phyloP scores from a whole-genome alignment of 2,888 invertebrate genomes.

The Acholoe squamosa region DNA sequence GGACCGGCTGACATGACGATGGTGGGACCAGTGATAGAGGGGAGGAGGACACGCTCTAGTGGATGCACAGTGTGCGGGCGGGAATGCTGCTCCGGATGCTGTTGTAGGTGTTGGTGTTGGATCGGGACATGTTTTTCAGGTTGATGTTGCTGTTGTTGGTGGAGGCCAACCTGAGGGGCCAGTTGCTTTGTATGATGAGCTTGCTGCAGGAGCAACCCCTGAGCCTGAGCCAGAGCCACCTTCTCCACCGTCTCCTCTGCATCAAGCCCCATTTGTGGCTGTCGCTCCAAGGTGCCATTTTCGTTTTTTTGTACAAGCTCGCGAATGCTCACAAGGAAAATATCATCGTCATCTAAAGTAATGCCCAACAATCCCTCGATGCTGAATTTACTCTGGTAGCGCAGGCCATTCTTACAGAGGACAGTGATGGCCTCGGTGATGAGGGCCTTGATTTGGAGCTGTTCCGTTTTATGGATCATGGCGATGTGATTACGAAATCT shows the following conservation, averaged over 20 bases:
- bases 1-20: conserved; percentile 39
- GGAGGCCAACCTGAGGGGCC: not conserved
- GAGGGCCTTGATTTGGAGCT: conserved; percentile 64
- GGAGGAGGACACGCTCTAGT: conserved; percentile 47
- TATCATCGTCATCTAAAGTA: conserved; percentile 69
- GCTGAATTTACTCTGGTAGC: conserved; percentile 65
- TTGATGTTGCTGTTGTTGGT: conserved; percentile 15
- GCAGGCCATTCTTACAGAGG: conserved; percentile 66
- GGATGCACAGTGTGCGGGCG: conserved; percentile 28
- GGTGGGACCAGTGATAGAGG: conserved; percentile 49
- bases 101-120: not conserved
- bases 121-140: not conserved
- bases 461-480: conserved; percentile 57
- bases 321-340: conserved; percentile 68
- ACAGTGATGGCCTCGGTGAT: conserved; percentile 67
- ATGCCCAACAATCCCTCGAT: conserved; percentile 69
- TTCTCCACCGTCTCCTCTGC: not conserved
- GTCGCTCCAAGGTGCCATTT: not conserved
- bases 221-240: conserved; percentile 8
- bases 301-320: conserved; percentile 63
- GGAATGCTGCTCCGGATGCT: not conserved
- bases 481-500: not conserved
- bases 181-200: not conserved
- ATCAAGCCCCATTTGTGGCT: not conserved
- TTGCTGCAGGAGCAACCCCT: conserved; percentile 18